These are phyloP conservation scores for Sebastes itinus DNA, from an alignment of 2,797 vertebrate species.

Conservation along the genomic window DNA sequence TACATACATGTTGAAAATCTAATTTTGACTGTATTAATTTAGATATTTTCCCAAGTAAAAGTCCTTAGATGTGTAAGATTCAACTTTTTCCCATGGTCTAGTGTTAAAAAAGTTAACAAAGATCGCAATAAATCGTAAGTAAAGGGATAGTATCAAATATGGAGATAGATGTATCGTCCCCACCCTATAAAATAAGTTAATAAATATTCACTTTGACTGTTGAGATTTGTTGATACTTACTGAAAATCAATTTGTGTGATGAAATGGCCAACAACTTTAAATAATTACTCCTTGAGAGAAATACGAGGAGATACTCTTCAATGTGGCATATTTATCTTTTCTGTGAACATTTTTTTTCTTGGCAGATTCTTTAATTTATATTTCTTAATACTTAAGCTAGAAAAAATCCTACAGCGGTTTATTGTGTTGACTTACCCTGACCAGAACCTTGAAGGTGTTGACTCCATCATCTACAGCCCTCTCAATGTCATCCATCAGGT, in stretches of 20 bases:
- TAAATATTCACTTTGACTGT: neutral
- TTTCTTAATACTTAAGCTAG: neutral
- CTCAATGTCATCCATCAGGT: slow-evolving; percentile 98
- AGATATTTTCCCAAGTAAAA: too few species aligned
- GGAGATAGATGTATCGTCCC: too few species aligned
- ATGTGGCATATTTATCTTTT: neutral
- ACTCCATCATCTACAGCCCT: slow-evolving; percentile 96
- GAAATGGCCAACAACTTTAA: neutral
- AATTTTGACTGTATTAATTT: too few species aligned
- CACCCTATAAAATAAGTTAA: neutral
- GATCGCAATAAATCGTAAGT: too few species aligned
- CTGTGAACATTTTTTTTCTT: neutral
- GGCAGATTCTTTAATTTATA: neutral
- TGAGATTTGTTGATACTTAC: neutral
- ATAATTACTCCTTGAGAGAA: neutral
- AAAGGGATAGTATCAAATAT: too few species aligned
- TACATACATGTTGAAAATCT: too few species aligned
- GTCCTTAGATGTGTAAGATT: too few species aligned
- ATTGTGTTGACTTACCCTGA: slow-evolving; percentile 83
- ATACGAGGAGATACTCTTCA: neutral
- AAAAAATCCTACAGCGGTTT: neutral
- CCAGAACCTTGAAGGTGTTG: slow-evolving; percentile 98
- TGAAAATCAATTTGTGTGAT: neutral
- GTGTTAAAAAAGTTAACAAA: too few species aligned
- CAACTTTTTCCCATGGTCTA: too few species aligned